Evolutionary conservation across 2,113 vertebrate genomes (phyloP), one percentile per base, ranked within the genome.

Genomic region (Arothron firmamentum): DNA sequence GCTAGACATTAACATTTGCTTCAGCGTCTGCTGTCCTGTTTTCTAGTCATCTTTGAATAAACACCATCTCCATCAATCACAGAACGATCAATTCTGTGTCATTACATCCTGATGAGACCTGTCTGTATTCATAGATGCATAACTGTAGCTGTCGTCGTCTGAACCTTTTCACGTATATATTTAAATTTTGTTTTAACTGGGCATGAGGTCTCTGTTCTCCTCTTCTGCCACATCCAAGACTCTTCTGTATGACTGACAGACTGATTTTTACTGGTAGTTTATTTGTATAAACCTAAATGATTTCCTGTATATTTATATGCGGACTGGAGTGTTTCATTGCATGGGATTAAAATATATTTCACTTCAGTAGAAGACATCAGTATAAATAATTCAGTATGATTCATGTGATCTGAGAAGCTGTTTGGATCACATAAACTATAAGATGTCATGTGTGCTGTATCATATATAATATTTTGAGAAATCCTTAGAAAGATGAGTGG

Each of bases 371-470:
- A 38, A 38, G 34, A 38, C 34, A 46, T 46, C 45, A 15, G 15
- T 17, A 46, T n/a, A 45, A 14, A 31, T 49, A 49, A 49, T 34
- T 34, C 31, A 7, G 6, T 34, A 6, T 9, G 34, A 38, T 12
- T 31, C 28, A 31, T 31, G 3, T 31, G 5, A 31, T 6, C 28
- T 31, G 28, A 9, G 28, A 31, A 31, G 28, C 28, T 31, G 28
- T 31, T 6, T 31, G 34, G 34, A 38, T 38, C 34, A 38, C 3
- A 38, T 55, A 10, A 50, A 52, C 50, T 57, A 52, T 18, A 51
- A 34, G 53, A 69, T 57, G 72, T 79, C 49, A 59, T 74, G 67
- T 73, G 60, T 5, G 60, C 38, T 3, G 34, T 38, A 12, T 12
- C 2, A 2, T 11, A 38, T 12, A 38, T 38, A 12, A 38, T 2